These are phyloP conservation scores for Plagodis dolabraria DNA, from an alignment of 2,888 invertebrate genomes.

Conservation along the genomic window DNA sequence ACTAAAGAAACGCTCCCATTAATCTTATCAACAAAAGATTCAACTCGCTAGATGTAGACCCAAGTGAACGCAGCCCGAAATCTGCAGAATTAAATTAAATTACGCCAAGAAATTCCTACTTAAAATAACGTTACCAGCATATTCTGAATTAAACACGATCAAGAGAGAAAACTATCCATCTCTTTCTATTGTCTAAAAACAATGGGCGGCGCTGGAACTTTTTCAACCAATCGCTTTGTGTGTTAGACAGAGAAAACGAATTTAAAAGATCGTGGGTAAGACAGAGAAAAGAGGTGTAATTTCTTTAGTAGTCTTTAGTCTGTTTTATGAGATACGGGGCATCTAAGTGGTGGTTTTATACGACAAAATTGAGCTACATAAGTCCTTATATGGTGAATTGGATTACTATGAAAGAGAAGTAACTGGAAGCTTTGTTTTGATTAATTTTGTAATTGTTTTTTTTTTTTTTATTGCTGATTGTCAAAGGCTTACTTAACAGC, in stretches of 20 bases:
- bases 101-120: constrained; percentile 47
- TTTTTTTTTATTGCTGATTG: no score
- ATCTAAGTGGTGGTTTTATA: constrained; percentile 36
- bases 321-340: constrained; percentile 33
- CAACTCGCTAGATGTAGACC: constrained; percentile 6
- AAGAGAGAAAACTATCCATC: constrained; percentile 38
- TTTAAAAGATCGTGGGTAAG: constrained; percentile 10
- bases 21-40: no score
- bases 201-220: constrained; percentile 41
- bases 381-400: constrained; percentile 29
- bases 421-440: constrained; percentile 27
- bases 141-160: constrained; percentile 39
- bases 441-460: no score
- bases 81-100: constrained; percentile 40
- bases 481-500: no score
- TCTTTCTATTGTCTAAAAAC: constrained; percentile 40
- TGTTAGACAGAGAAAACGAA: constrained; percentile 27
- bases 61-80: constrained; percentile 21
- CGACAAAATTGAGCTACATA: constrained; percentile 36
- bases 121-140: constrained; percentile 55
- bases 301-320: constrained; percentile 20
- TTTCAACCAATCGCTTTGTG: constrained; percentile 39
- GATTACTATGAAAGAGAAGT: constrained; percentile 32
- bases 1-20: no score
- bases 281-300: constrained; percentile 29